phyloP scores from a whole-genome alignment of 2,888 invertebrate species.

The Panzeria rudis region DNA sequence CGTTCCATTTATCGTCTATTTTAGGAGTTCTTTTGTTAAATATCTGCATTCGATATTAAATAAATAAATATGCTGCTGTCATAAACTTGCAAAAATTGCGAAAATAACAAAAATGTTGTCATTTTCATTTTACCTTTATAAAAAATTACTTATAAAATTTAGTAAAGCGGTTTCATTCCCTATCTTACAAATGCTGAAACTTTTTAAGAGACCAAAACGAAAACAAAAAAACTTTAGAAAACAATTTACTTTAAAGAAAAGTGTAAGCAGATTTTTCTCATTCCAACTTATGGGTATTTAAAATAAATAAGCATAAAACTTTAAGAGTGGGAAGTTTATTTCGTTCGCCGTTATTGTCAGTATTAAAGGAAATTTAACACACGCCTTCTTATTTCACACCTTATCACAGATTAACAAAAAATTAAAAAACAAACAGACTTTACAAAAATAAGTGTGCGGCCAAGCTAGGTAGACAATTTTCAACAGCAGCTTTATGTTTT shows the following conservation, averaged over 20 bases:
- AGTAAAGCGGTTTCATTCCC: neutral
- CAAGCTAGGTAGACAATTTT: conserved; percentile 32
- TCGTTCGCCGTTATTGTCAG: conserved; percentile 35
- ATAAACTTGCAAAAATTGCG: no score
- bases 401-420: conserved; percentile 66
- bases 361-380: conserved; percentile 61
- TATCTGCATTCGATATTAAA: no score
- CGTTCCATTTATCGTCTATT: no score
- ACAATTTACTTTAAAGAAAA: conserved; percentile 58
- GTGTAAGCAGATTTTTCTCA: conserved; percentile 46
- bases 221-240: conserved; percentile 38
- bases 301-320: conserved; percentile 16
- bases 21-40: no score
- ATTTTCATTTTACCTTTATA: no score
- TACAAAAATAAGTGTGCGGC: conserved; percentile 5
- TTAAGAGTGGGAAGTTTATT: conserved; percentile 32
- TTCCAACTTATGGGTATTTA: conserved; percentile 44
- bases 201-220: conserved; percentile 19
- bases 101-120: no score
- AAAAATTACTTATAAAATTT: neutral
- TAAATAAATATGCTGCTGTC: no score
- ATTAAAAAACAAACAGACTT: conserved; percentile 37
- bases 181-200: conserved; percentile 53
- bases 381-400: conserved; percentile 67
- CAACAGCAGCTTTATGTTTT: conserved; percentile 38